Evolutionary conservation across 35 echinoderm and acorn worm species (phyloP), one percentile per base, ranked within the genome.

Genomic region (Lytechinus variegatus): DNA sequence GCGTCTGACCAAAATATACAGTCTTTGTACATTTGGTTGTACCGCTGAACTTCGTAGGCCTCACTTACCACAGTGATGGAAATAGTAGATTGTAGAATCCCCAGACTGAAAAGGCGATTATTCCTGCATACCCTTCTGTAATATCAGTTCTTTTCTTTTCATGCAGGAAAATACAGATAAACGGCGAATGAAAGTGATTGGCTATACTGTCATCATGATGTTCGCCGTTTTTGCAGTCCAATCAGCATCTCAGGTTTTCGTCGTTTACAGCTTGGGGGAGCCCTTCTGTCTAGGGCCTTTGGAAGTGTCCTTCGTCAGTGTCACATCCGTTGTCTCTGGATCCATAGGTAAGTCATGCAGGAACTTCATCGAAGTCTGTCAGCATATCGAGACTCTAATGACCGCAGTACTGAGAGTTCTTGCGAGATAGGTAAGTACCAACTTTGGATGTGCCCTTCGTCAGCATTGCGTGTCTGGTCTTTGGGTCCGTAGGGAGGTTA

Each of bases 171-270:
- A 93, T 27, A 93, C 92, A 10, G 1, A 93, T 54, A 16, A 54
- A 21, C 16, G 92, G 52, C 16, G 92, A 54, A 55, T 11, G 55
- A 54, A 93, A 19, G 55, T 93, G n/a, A 11, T 55, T 4, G 52
- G 52, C 27, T 93, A 93, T 57, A 16, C 54, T 27, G 54, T 54
- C 27, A 27, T 93, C 92, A 93, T 93, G 55, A 93, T 93, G 92
- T 93, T 93, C 57, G 54, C 14, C 28, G 54, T 55, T 5, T 93
- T 55, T 54, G 21, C 10, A 54, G 92, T 57, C n/a, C 52, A 55
- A 44, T 93, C 92, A 0, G 16, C 53, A 24, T 12, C 92, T 27
- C 54, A 54, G 11, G 53, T 93, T 0, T 55, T 54, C 53, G 92
- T 93, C 8, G 92, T 93, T 11, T 93, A 93, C n/a, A 28, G 53